Evolutionary conservation across 2,888 invertebrate species (phyloP), one percentile per base, ranked within the genome.

Genomic region (Drosophila pegasa): DNA sequence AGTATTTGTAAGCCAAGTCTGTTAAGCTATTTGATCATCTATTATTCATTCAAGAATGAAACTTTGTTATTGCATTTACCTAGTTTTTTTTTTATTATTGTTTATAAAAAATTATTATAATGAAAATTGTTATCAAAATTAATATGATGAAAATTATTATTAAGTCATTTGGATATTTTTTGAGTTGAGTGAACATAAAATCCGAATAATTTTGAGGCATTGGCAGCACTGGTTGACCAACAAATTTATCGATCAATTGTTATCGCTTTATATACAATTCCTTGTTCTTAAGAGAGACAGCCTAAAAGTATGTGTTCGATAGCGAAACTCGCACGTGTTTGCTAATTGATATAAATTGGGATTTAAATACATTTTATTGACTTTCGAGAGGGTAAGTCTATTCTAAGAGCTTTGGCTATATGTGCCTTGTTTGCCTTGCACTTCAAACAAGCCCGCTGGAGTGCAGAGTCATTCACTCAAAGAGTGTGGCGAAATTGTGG

Each of bases 281-380:
- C n/a, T n/a, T n/a, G n/a, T n/a, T n/a, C n/a, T n/a, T n/a, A n/a
- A n/a, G n/a, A n/a, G 3, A 1, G 1, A 0, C 45, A 35, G 75
- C 71, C 71, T 43, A 57, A 70, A 75, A 75, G 75, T 75, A 70
- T 75, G 55, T 3, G 0, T 0, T 2, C 0, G 0, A 3, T 35
- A 40, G 18, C 2, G 0, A 0, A 12, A 3, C 20, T 33, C 9
- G 22, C 9, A 38, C 3, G 3, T 47, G 2, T 12, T 10, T 27
- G 55, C 38, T 47, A 33, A 38, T 33, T 67, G 10, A 38, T 2
- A 33, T 10, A 31, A 45, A 35, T 50, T 45, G 3, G 50, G 3
- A 20, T 37, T 22, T 25, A 37, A 16, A 37, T 52, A 52, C 2
- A 27, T 37, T 10, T 18, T 22, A 18, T 57, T 35, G 29, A 29